Percentiles rank a stretch among this genome's conserved stretches.
Conservation (phyloP, 2,888 invertebrate genomes). For the Nemoura dubitans region DNA sequence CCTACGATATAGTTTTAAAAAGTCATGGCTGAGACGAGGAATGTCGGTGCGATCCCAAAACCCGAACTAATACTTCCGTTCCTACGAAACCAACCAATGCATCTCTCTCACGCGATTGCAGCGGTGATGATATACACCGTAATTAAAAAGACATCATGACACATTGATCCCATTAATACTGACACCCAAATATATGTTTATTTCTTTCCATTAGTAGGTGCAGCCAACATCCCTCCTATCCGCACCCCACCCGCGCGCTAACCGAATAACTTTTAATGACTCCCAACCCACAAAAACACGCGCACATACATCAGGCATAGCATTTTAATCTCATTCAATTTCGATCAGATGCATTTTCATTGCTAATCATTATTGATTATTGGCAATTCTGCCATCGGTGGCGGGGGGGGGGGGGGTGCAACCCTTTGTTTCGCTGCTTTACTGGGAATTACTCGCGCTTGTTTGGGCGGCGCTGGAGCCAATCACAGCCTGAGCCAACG, state of each 20-base stretch:
- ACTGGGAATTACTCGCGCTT: not conserved
- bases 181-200: constrained; percentile 14
- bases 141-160: not conserved
- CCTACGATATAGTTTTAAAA: not conserved
- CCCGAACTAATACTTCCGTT: not conserved
- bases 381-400: not conserved
- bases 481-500: not conserved
- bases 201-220: not conserved
- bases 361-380: constrained; percentile 30
- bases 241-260: not conserved
- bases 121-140: not conserved
- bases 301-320: not conserved
- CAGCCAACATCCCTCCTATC: not conserved
- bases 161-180: not conserved
- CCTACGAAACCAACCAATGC: not conserved
- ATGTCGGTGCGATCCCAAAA: not conserved
- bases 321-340: constrained; percentile 3
- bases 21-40: not conserved
- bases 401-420: not conserved
- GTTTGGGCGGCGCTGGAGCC: not conserved
- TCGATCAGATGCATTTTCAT: not conserved
- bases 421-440: constrained; percentile 9
- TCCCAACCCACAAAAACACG: too few species aligned
- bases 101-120: not conserved
- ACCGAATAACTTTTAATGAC: constrained; percentile 7